These are phyloP conservation scores for Zaprionus capensis DNA, from an alignment of 1,140 invertebrate genomes.

Conservation along the genomic window DNA sequence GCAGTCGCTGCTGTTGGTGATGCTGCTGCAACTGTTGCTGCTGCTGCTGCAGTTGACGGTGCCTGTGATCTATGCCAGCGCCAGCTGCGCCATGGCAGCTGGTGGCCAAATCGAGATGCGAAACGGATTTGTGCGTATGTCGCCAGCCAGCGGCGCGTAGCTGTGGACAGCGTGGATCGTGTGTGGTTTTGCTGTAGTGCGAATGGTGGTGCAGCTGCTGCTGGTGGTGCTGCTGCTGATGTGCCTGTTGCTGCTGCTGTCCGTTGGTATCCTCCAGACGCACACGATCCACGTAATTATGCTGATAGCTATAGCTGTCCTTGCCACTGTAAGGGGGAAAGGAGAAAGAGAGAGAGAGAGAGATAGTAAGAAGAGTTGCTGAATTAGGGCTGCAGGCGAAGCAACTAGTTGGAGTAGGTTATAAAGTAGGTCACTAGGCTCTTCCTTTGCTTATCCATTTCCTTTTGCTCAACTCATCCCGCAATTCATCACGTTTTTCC, in stretches of 20 bases:
- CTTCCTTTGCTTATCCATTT: background rate
- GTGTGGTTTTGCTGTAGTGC: constrained; percentile 39
- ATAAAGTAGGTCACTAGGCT: background rate
- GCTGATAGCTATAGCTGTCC: constrained; percentile 73
- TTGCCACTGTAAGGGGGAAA: constrained; percentile 44
- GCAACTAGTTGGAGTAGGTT: background rate
- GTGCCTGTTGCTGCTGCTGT: constrained; percentile 32
- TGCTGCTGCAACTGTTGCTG: constrained; percentile 40
- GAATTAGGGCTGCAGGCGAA: too few species aligned
- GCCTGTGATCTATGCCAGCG: constrained; percentile 71
- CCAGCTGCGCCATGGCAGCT: constrained; percentile 82
- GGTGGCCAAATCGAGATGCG: constrained; percentile 84
- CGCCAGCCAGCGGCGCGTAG: constrained; percentile 82
- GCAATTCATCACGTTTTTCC: background rate
- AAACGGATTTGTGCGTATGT: constrained; percentile 79
- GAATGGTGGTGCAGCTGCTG: constrained; percentile 24
- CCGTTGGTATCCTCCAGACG: constrained; percentile 60
- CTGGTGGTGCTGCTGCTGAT: constrained; percentile 10
- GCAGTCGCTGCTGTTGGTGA: constrained; percentile 38
- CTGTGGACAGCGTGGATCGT: constrained; percentile 68
- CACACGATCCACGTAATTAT: constrained; percentile 80
- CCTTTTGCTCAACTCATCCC: background rate
- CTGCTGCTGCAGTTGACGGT: constrained; percentile 23
- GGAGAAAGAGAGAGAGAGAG: too few species aligned
- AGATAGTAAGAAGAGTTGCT: background rate